phyloP scores from a whole-genome alignment of 2,113 vertebrate genomes.

The Phalacrocorax carbo region DNA sequence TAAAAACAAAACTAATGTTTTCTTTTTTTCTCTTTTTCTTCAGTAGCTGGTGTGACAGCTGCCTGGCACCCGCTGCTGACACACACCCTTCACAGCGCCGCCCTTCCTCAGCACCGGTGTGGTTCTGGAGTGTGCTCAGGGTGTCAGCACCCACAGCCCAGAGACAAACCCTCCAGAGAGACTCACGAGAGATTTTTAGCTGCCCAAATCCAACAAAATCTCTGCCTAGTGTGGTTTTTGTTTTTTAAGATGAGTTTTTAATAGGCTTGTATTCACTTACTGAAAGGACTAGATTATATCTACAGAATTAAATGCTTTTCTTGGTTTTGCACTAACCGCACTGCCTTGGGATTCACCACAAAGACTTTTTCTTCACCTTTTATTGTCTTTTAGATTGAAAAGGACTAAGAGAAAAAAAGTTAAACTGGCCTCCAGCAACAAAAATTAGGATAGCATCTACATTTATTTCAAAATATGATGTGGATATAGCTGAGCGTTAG shows the following conservation, averaged over 20 bases:
- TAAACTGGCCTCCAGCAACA: not conserved
- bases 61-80: not conserved
- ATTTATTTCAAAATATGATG: not conserved
- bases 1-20: not conserved
- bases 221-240: not conserved
- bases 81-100: fast-evolving
- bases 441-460: not conserved
- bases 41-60: not conserved
- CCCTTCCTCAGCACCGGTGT: not conserved
- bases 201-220: not conserved
- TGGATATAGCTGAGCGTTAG: not conserved
- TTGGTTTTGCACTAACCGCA: not conserved
- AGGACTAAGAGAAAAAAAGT: not conserved
- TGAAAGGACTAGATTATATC: not conserved
- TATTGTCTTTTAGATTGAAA: not conserved
- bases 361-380: conserved; percentile 28
- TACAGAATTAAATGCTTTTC: conserved; percentile 2
- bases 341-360: conserved; percentile 26
- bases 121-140: not conserved
- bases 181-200: not conserved
- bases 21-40: not conserved
- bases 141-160: not conserved
- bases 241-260: not conserved
- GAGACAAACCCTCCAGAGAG: not conserved
- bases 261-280: not conserved